Conservation (phyloP, 2,113 vertebrate genomes). For the Pedionomus torquatus region DNA sequence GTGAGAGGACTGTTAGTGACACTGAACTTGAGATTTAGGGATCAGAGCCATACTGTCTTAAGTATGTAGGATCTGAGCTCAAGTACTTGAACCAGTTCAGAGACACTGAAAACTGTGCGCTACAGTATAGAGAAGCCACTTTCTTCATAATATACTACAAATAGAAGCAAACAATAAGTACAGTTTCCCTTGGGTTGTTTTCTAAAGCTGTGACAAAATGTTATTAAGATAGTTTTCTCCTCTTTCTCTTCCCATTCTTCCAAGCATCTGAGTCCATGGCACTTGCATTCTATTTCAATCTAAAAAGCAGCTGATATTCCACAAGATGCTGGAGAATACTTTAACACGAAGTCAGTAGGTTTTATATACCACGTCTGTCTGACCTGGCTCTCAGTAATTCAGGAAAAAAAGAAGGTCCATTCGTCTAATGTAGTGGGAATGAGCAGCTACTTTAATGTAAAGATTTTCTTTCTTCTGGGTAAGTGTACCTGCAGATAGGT, state of each 20-base stretch:
- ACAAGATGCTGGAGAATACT: not conserved
- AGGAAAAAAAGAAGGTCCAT: not conserved
- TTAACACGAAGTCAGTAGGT: not conserved
- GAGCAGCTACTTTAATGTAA: not conserved
- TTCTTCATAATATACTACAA: not conserved
- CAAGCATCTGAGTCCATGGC: not conserved
- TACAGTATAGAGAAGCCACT: not conserved
- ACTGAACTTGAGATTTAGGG: not conserved
- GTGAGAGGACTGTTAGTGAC: not conserved
- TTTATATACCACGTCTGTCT: not conserved
- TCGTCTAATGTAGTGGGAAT: not conserved
- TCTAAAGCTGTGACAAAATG: not conserved
- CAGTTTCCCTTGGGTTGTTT: not conserved
- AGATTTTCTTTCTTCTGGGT: conserved; percentile 4
- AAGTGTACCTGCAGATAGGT: not conserved
- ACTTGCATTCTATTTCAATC: not conserved
- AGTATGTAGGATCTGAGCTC: no score
- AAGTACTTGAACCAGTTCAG: not conserved
- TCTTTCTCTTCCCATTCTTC: not conserved
- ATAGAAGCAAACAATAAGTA: not conserved
- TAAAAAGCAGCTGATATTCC: not conserved
- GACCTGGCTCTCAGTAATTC: not conserved
- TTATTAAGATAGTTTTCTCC: not conserved
- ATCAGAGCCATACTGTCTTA: not conserved
- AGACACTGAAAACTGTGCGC: not conserved